Evolutionary conservation across 2,797 vertebrate genomes (phyloP), one percentile per base, ranked within the genome.

Genomic region (Miichthys miiuy): DNA sequence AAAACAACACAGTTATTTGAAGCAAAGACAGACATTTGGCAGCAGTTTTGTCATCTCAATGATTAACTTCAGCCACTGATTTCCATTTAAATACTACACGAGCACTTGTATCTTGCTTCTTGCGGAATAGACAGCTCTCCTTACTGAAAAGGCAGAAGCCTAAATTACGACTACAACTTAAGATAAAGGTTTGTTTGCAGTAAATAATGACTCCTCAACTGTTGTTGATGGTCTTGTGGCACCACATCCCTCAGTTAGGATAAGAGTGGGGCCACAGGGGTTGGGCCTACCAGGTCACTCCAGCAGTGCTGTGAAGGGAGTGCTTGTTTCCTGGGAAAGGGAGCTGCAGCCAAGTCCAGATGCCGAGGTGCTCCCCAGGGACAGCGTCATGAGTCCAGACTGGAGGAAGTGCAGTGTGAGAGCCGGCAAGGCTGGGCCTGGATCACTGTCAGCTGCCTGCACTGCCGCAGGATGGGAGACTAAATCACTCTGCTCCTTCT

Each of bases 311-410:
- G 91, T 94, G 93, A 97, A 96, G 95, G 92, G 92, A 94, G 92
- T 6, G 14, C 94, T 95, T 93, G 94, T 96, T 98, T 96, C 96
- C 96, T 97, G 97, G 97, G 97, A 99, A 99, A 97, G 93, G 90
- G 89, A 87, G 87, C 90, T 77, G 87, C 71, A 95, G 97, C 97
- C 97, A 98, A 97, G 96, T 89, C 72, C 82, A 96, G 96, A 99
- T 97, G 96, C 96, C 95, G 94, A 87, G 92, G 89, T 88, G 76
- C 71, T 96, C 97, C 96, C 92, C 0, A 6, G 96, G 95, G 97
- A 96, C 89, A 81, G 86, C 77, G 91, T 95, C 92, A 93, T 82
- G 91, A 91, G 91, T 94, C 84, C 88, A 93, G 94, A 89, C 92
- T 76, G 85, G 94, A 96, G 95, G 94, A 95, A 95, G 93, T 93